These are phyloP conservation scores for Gorsachius magnificus DNA, from an alignment of 2,797 vertebrate genomes.

Conservation along the genomic window DNA sequence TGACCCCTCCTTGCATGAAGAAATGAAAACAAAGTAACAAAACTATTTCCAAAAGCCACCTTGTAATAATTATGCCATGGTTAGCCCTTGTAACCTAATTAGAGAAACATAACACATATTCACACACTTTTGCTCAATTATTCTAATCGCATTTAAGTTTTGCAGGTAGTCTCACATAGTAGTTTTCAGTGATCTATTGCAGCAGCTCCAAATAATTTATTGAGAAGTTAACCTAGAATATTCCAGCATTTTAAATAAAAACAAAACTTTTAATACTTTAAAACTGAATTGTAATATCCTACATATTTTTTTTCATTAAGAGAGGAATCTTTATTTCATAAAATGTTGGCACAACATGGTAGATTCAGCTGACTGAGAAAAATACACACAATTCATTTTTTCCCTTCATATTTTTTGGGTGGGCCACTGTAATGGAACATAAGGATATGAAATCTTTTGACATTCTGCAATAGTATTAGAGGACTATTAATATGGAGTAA, in stretches of 20 bases:
- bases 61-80: not conserved
- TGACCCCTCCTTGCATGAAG: rapidly evolving
- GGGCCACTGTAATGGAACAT: not conserved
- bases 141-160: not conserved
- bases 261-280: not conserved
- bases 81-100: not conserved
- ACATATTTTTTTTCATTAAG: not conserved
- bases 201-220: not conserved
- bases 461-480: not conserved
- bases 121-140: not conserved
- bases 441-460: not conserved
- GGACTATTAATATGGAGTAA: not conserved
- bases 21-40: not conserved
- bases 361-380: not conserved
- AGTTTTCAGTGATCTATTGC: not conserved
- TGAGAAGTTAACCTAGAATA: not conserved
- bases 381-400: rapidly evolving
- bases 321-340: not conserved
- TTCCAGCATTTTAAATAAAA: not conserved
- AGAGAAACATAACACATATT: not conserved
- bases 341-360: not conserved
- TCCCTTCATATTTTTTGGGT: not conserved
- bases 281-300: not conserved
- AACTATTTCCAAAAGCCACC: not conserved
- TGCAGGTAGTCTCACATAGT: not conserved